These are phyloP conservation scores for Dione juno DNA, from an alignment of 2,888 invertebrate species.

Conservation along the genomic window DNA sequence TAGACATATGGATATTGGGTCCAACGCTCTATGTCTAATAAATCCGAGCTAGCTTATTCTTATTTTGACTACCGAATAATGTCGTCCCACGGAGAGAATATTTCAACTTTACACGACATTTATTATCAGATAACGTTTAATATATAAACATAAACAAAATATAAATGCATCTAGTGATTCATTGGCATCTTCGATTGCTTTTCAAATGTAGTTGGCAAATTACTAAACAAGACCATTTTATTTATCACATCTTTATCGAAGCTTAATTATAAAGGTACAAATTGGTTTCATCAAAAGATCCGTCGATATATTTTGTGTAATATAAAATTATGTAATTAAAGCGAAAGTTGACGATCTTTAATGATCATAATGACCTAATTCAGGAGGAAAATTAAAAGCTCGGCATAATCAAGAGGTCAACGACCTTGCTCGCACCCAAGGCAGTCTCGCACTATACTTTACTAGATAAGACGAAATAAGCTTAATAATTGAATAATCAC, in stretches of 20 bases:
- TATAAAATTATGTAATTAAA: constrained; percentile 23
- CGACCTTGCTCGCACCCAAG: constrained; percentile 41
- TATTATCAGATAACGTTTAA: too few relatives aligned
- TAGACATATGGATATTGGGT: too few relatives aligned
- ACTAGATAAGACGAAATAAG: constrained; percentile 27
- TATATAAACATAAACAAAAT: too few relatives aligned
- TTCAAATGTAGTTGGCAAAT: background rate
- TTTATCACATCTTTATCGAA: background rate
- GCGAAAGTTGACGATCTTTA: constrained; percentile 26
- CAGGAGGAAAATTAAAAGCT: constrained; percentile 50
- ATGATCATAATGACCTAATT: constrained; percentile 51
- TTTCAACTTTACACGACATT: too few relatives aligned
- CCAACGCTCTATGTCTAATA: too few relatives aligned
- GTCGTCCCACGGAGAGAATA: too few relatives aligned
- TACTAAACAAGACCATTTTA: background rate
- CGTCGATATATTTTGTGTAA: constrained; percentile 11
- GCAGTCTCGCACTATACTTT: constrained; percentile 34
- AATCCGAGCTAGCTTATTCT: too few relatives aligned
- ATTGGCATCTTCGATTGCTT: background rate
- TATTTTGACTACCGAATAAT: too few relatives aligned
- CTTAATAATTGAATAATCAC: constrained; percentile 34
- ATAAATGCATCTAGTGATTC: too few relatives aligned
- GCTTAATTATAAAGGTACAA: background rate
- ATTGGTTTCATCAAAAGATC: constrained; percentile 7
- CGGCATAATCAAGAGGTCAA: constrained; percentile 49